phyloP scores from a whole-genome alignment of 2,113 vertebrate genomes.

The Phaethon lepturus region DNA sequence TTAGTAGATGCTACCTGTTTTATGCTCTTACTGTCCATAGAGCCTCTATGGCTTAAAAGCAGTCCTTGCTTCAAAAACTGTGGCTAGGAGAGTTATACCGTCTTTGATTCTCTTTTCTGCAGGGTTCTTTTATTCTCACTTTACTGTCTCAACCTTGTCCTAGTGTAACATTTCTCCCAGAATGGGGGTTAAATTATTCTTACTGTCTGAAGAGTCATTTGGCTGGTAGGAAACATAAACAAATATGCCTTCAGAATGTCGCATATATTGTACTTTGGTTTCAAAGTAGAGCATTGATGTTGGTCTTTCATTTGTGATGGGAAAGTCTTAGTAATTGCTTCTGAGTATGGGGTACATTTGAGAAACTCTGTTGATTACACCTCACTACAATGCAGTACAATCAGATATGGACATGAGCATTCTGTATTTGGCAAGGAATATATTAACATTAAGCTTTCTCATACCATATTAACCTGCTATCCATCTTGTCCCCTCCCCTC shows the following conservation, averaged over 20 bases:
- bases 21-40: not conserved
- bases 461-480: not conserved
- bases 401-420: not conserved
- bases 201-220: not conserved
- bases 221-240: not conserved
- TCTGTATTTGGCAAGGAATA: not conserved
- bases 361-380: not conserved
- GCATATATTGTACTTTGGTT: not conserved
- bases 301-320: not conserved
- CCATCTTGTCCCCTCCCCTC: not conserved
- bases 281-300: not conserved
- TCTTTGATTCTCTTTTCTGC: not conserved
- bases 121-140: not conserved
- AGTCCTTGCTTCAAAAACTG: not conserved
- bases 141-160: not conserved
- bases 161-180: not conserved
- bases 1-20: not conserved
- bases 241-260: not conserved
- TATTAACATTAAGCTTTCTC: not conserved
- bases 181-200: not conserved
- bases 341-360: not conserved
- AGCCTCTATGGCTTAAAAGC: not conserved
- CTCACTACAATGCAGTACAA: not conserved
- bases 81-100: not conserved
- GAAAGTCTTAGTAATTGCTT: slow-evolving; percentile 5